A percentile compares a stretch with the other conserved stretches of the same genome.
These are phyloP conservation scores for Nasonia vitripennis DNA, from an alignment of 1,140 invertebrate genomes.

Conservation along the genomic window DNA sequence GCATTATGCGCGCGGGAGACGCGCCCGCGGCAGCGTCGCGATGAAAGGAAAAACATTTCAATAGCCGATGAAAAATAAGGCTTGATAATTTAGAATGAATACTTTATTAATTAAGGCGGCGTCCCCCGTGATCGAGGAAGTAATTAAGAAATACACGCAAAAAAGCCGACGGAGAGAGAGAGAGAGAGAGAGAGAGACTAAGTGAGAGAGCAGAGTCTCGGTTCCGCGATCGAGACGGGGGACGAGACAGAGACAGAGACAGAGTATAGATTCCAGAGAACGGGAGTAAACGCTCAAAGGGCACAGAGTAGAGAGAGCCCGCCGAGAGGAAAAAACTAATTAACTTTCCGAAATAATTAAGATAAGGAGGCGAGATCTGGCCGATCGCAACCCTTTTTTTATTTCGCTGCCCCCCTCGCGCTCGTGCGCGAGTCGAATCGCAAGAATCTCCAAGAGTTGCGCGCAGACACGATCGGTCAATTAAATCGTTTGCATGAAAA, in stretches of 20 bases:
- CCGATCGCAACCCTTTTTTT: slow-evolving; percentile 57
- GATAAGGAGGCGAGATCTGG: slow-evolving; percentile 67
- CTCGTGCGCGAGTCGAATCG: slow-evolving; percentile 55
- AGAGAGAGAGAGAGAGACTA: not conserved
- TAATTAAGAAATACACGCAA: slow-evolving; percentile 50
- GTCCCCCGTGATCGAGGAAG: slow-evolving; percentile 26
- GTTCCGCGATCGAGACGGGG: slow-evolving; percentile 26
- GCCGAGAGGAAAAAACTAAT: slow-evolving; percentile 68
- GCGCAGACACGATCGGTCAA: slow-evolving; percentile 61
- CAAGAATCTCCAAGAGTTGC: slow-evolving; percentile 44
- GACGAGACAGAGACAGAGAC: not conserved
- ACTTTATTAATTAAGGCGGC: slow-evolving; percentile 48
- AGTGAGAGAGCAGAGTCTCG: not conserved
- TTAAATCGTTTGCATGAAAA: slow-evolving; percentile 63
- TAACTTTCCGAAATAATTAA: slow-evolving; percentile 72
- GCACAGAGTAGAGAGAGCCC: slow-evolving; percentile 42
- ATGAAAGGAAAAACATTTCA: slow-evolving; percentile 32
- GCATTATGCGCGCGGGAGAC: not conserved
- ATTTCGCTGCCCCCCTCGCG: slow-evolving; percentile 49
- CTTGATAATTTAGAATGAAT: slow-evolving; percentile 31
- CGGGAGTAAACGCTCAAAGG: slow-evolving; percentile 63
- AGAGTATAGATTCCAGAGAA: slow-evolving; percentile 37
- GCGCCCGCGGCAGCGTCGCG: slow-evolving; percentile 10
- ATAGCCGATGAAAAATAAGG: slow-evolving; percentile 38
- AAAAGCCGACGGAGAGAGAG: not conserved